Conservation (phyloP, 2,113 vertebrate genomes). For the Dicentrarchus labrax region DNA sequence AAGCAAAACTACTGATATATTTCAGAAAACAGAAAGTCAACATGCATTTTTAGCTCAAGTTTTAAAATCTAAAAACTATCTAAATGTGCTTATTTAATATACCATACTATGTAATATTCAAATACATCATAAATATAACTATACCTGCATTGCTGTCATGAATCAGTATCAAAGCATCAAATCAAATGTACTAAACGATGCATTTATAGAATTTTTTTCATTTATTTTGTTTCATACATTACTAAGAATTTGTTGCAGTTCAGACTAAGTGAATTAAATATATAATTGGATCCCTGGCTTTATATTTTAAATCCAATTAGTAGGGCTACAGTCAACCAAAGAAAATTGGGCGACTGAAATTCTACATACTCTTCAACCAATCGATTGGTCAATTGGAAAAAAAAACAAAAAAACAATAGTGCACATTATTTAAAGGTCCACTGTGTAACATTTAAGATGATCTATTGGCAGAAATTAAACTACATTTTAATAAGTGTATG, state of each 20-base stretch:
- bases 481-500: no score
- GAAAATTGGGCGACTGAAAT: no score
- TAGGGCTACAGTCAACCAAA: no score
- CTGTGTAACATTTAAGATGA: no score
- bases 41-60: neutral
- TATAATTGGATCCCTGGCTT: neutral
- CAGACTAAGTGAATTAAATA: neutral
- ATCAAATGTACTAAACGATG: neutral
- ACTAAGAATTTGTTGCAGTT: no score
- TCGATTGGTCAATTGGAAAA: no score
- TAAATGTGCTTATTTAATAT: neutral
- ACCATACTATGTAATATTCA: neutral
- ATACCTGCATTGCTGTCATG: neutral
- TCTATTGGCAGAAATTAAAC: no score
- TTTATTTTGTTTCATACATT: neutral
- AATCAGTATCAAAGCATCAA: neutral
- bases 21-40: neutral
- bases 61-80: neutral
- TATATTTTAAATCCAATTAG: no score
- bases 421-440: no score
- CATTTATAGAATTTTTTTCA: neutral
- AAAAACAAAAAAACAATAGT: no score
- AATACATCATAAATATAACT: conserved; percentile 2
- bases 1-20: conserved; percentile 24
- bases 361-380: no score